phyloP scores from a whole-genome alignment of 2,797 vertebrate genomes.

The Etheostoma nigrum region DNA sequence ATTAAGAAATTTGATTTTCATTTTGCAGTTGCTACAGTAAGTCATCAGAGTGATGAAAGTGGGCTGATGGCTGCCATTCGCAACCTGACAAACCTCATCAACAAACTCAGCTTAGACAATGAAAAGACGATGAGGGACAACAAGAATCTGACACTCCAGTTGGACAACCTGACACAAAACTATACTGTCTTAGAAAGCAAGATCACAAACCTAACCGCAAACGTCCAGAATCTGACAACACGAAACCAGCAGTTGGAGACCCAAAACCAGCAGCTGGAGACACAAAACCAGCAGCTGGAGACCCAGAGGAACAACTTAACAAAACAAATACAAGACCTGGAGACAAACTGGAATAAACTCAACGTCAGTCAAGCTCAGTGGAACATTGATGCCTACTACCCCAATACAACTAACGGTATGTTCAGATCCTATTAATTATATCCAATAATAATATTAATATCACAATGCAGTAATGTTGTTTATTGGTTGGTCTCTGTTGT shows the following conservation, averaged over 20 bases:
- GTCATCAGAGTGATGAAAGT: neutral
- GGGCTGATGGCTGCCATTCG: neutral
- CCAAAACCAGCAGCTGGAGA: too few species aligned
- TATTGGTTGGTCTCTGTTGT: too few species aligned
- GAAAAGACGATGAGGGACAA: neutral
- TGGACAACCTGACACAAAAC: conserved; percentile 24
- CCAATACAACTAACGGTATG: neutral
- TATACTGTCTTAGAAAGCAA: conserved; percentile 13
- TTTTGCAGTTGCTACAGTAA: conserved; percentile 28
- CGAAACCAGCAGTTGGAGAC: neutral
- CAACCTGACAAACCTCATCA: conserved; percentile 6
- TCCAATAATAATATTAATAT: too few species aligned
- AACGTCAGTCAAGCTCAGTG: conserved; percentile 38
- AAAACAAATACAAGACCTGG: neutral
- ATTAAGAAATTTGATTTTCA: neutral
- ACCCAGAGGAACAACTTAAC: conserved; percentile 29
- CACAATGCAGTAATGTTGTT: too few species aligned
- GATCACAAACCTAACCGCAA: neutral
- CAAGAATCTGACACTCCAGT: rapidly evolving
- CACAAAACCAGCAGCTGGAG: neutral
- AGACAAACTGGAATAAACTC: neutral
- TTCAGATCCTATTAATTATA: too few species aligned
- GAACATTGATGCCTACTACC: conserved; percentile 60
- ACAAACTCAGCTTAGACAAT: neutral
- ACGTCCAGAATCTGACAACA: too few species aligned